Conservation (phyloP, 2,113 vertebrate genomes). For the Pavo muticus region DNA sequence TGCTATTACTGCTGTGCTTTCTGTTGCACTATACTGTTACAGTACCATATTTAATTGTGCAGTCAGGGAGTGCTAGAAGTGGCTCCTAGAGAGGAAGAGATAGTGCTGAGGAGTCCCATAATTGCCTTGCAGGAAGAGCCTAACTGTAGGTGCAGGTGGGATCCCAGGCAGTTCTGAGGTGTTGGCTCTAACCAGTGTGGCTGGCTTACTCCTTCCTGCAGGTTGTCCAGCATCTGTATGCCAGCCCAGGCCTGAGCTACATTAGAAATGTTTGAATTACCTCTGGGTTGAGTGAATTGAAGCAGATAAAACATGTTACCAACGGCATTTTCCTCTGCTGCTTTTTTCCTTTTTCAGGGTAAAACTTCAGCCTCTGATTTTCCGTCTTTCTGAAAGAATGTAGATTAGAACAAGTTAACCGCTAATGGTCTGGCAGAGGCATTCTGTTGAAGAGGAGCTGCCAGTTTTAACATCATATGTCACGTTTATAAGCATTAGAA, state of each 20-base stretch:
- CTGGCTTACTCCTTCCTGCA: neutral
- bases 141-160: neutral
- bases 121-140: neutral
- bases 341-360: neutral
- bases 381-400: neutral
- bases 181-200: accelerated
- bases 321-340: neutral
- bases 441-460: neutral
- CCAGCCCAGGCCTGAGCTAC: neutral
- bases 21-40: too few relatives aligned
- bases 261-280: neutral
- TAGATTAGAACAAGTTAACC: neutral
- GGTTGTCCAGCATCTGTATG: neutral
- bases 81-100: neutral
- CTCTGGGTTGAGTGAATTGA: neutral
- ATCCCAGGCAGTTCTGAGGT: neutral
- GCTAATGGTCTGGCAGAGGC: neutral
- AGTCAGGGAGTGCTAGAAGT: neutral
- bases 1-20: too few relatives aligned
- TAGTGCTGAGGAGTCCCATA: accelerated
- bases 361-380: neutral
- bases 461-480: neutral
- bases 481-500: neutral
- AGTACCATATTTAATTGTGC: neutral
- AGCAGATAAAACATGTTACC: neutral